Base-by-base conservation (phyloP, 2,888 invertebrate genomes). In the Polylopha cassiicola region DNA sequence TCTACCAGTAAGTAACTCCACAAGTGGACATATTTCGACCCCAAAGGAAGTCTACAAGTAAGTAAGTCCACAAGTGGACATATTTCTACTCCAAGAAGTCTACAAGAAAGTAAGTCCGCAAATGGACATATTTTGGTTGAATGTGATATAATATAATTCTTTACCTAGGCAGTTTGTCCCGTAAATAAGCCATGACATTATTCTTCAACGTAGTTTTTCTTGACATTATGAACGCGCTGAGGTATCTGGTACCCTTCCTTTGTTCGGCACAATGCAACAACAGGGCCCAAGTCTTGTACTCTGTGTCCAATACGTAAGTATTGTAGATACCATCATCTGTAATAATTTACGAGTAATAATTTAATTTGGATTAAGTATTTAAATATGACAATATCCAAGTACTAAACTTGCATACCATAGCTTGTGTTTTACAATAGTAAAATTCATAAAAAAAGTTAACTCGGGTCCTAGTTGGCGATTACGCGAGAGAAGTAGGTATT, bases 241-340 rank as follows among this genome's bases (percentile, higher is more conserved):
- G 80, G 66, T 94, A 95, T 29, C 94, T 85, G 0, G 92, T 89
- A 24, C 91, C 92, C 36, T 81, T 79, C 51, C 91, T 90, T 71
- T 95, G 94, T 61, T 95, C 95, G 0, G 95, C 95, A 56, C 95
- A 95, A 62, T 95, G 95, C 62, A 95, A 88, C 15, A 95, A 80
- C 24, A 95, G 74, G 0, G 93, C 90, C 95, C 95, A 95, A 1
- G 92, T 91, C 39, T 88, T 89, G 68, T 95, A 94, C 65, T 95
- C 95, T 0, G 94, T 92, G 62, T 95, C 95, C 53, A 95, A 69
- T 0, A 95, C 91, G 65, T 93, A 95, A 0, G 95, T 95, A 62
- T 95, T 95, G 79, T 95, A 95, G 48, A 95, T 88, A 6, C 94
- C 95, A 73, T 95, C 94, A 73, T 94, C 94, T 95, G 69, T 20